phyloP scores from a whole-genome alignment of 2,797 vertebrate species.

The Intellagama lesueurii region DNA sequence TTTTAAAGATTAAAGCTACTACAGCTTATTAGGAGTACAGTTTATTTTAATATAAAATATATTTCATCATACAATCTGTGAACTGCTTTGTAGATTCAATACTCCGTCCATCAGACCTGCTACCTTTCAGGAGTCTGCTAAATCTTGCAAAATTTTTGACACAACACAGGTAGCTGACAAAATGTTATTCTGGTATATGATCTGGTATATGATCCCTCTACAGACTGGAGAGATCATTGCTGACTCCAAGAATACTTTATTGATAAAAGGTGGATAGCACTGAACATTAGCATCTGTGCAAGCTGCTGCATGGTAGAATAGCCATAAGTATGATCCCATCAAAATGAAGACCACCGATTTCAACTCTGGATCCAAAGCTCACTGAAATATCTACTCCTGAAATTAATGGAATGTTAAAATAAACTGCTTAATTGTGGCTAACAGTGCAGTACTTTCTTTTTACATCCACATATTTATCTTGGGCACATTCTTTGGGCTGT shows the following conservation, averaged over 20 bases:
- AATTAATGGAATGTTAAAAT: no score
- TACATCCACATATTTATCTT: not conserved
- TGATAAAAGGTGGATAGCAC: not conserved
- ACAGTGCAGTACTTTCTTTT: not conserved
- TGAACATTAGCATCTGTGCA: not conserved
- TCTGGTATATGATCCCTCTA: not conserved
- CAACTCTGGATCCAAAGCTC: not conserved
- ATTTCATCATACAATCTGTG: not conserved
- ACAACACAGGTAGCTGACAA: not conserved
- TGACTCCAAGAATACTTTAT: not conserved
- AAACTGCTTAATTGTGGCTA: not conserved
- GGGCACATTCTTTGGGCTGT: not conserved
- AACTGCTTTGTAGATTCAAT: not conserved
- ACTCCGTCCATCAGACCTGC: not conserved
- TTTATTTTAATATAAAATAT: not conserved
- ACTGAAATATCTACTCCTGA: not conserved
- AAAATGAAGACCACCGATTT: not conserved
- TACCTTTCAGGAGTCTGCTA: not conserved
- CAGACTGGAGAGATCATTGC: not conserved
- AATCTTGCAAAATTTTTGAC: not conserved
- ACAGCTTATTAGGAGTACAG: not conserved
- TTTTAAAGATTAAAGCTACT: not conserved
- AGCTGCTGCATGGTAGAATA: not conserved
- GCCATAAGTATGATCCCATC: no score
- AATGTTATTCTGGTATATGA: not conserved